Evolutionary conservation across 2,797 vertebrate genomes (phyloP).

Genomic region (Siniperca undulata): DNA sequence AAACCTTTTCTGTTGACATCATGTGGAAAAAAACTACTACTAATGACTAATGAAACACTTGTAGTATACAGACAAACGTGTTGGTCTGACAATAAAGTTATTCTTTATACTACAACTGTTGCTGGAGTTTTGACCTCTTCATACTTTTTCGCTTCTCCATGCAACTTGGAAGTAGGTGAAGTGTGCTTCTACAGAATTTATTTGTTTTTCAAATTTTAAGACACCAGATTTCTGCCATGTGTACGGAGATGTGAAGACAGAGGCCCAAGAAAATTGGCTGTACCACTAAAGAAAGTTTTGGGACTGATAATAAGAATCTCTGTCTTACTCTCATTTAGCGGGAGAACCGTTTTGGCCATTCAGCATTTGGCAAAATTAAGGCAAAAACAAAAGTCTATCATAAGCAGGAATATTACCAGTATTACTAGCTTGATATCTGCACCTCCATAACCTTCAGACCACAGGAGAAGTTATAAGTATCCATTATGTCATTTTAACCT

Average conservation of each 20-base stretch:
- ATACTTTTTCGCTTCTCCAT: too few relatives aligned
- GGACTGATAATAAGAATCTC: background rate
- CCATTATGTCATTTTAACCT: constrained; percentile 12
- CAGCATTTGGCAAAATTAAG: background rate
- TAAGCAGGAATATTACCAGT: background rate
- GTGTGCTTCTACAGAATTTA: background rate
- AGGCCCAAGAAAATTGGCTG: background rate
- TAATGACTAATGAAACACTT: background rate
- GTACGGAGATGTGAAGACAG: background rate
- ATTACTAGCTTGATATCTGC: background rate
- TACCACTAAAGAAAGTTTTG: background rate
- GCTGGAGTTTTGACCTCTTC: too few relatives aligned
- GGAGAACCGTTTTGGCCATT: background rate
- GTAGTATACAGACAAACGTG: too few relatives aligned
- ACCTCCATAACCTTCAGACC: background rate
- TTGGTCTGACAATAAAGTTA: too few relatives aligned
- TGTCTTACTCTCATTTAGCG: background rate
- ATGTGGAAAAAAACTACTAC: background rate
- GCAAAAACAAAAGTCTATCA: background rate
- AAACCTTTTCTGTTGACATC: background rate
- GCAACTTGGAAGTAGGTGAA: too few relatives aligned
- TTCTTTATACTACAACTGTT: too few relatives aligned
- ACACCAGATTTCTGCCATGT: background rate
- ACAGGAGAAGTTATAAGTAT: background rate
- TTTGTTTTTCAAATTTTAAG: background rate